A percentile compares a stretch with the other conserved stretches of the same genome.
Evolutionary conservation across 1,140 invertebrate genomes (phyloP).

Genomic region (Drosophila equinoxialis): DNA sequence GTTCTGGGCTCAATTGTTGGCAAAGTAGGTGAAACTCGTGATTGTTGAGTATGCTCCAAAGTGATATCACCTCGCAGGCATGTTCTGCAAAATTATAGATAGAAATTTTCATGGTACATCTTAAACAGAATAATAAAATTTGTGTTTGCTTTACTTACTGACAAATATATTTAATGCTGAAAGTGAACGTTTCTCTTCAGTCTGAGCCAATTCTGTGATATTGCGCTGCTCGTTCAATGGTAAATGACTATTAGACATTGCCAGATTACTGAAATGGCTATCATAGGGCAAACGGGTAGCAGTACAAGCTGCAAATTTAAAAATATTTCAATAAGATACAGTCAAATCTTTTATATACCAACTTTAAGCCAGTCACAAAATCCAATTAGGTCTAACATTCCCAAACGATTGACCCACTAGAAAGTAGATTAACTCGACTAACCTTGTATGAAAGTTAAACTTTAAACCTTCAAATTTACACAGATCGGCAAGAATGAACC

Average conservation of each 20-base stretch:
- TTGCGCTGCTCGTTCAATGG: conserved; percentile 76
- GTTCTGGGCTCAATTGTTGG: conserved; percentile 85
- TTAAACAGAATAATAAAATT: no score
- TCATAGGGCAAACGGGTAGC: conserved; percentile 51
- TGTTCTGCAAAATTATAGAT: conserved; percentile 83
- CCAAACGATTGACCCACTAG: no score
- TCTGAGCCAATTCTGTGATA: conserved; percentile 81
- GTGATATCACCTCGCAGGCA: conserved; percentile 93
- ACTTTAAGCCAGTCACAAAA: no score
- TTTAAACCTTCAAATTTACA: no score
- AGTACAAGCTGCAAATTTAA: conserved; percentile 24
- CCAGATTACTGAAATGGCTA: conserved; percentile 48
- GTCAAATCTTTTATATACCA: no score
- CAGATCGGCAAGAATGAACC: no score
- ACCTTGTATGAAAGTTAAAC: no score
- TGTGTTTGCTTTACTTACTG: conserved; percentile 70
- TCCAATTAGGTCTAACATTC: no score
- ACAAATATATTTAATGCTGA: conserved; percentile 91
- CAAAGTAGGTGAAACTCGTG: conserved; percentile 95
- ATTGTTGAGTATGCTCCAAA: conserved; percentile 97
- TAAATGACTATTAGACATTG: conserved; percentile 52
- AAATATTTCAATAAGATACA: neutral
- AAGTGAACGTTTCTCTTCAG: conserved; percentile 89
- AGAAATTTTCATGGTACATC: no score
- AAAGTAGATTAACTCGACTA: no score